Base-by-base conservation (phyloP, 2,888 invertebrate genomes). In the Troilus luridus region DNA sequence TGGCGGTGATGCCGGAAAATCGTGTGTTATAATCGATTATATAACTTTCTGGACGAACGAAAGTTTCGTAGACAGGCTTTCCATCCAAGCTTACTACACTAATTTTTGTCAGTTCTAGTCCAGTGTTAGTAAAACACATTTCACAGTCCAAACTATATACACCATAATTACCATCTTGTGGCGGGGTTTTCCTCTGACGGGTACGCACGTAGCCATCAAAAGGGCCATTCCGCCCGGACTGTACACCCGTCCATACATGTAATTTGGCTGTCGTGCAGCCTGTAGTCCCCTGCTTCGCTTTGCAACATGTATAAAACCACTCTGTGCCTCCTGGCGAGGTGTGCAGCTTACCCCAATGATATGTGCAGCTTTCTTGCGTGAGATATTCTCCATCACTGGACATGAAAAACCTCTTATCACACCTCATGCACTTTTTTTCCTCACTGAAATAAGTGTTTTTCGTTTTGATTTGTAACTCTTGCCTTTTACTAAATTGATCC, bases 21-120 rank as follows among this genome's bases (percentile, higher is more conserved):
- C 98, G 96, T 5, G 99, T 99, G 94, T 99, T 99, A 94, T 97
- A 98, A 94, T 99, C 99, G 81, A 99, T 95, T 91, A 99, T 96
- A 92, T 96, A 96, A 92, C 96, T 95, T 93, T 96, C 96, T 6
- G 99, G 99, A 93, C 96, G 96, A 67, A 99, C 98, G 92, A 97
- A 95, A 88, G 96, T 95, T 94, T 98, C 98, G 94, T 98, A 98
- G 21, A 98, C 97, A 59, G 97, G 94, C 88, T 96, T 95, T 9
- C 97, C 97, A 93, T 97, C 96, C 60, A 96, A 94, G 64, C 95
- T 95, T 91, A 99, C 96, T 90, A 99, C 96, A 12, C 98, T 98
- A 59, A 99, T 96, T 94, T 98, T 97, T 41, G 98, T 97, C 91
- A 98, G 94, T 94, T 99, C 99, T 88, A 97, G 95, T 1, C 99